phyloP scores from a whole-genome alignment of 1,140 invertebrate genomes.

The Papilio aristodemus region DNA sequence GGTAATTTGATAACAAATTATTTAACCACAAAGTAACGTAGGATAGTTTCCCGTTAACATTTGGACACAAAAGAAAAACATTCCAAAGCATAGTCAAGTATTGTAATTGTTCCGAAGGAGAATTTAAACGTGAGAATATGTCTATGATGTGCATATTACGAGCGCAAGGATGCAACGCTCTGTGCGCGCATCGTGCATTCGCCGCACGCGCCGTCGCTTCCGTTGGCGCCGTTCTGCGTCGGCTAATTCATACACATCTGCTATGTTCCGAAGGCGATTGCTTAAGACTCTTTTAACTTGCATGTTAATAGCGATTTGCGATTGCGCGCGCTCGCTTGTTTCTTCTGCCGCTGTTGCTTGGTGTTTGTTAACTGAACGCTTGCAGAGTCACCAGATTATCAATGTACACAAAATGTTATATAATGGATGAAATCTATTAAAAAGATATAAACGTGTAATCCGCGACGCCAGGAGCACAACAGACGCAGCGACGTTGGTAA shows the following conservation, averaged over 20 bases:
- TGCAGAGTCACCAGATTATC: neutral
- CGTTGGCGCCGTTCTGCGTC: neutral
- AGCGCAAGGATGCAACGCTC: neutral
- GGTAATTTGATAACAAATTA: neutral
- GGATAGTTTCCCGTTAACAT: neutral
- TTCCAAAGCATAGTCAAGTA: neutral
- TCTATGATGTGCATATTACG: neutral
- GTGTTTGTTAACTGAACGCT: no score
- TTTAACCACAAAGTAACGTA: neutral
- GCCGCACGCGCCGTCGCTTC: neutral
- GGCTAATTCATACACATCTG: neutral
- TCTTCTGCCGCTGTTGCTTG: neutral
- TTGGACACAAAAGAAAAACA: neutral
- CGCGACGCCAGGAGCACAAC: no score
- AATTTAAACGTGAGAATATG: slow-evolving; percentile 1
- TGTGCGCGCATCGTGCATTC: neutral
- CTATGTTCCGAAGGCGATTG: neutral
- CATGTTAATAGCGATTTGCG: neutral
- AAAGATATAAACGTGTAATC: no score
- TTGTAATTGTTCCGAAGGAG: neutral
- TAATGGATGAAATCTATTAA: no score
- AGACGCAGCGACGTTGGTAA: no score
- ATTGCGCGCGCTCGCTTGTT: neutral
- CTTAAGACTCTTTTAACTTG: neutral
- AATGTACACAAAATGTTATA: neutral